Base-by-base conservation (phyloP, 2,888 invertebrate species). In the Hyposoter dolosus region DNA sequence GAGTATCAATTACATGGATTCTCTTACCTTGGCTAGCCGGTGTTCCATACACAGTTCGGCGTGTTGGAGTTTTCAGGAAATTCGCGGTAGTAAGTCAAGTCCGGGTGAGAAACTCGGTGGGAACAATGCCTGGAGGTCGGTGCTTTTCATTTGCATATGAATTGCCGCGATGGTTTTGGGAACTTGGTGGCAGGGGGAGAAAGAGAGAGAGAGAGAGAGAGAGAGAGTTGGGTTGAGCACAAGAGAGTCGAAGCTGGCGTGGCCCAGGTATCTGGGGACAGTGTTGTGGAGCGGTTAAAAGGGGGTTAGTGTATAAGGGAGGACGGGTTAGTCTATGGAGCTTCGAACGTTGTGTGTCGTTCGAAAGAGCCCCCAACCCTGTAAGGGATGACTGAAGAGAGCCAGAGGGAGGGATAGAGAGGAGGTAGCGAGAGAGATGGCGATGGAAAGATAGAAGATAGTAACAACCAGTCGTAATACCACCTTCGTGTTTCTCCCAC, bases 121-220 rank as follows among this genome's bases (percentile, higher is more conserved):
- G 93, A 93, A 93, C 93, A 93, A 93, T 93, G 91, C 90, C 90
- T 89, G 87, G 89, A 90, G 92, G 91, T 90, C 90, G 91, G 88
- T 88, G 91, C 92, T 92, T 92, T 92, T 89, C 92, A 94, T 94
- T 93, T 94, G 93, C 93, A 94, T 94, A 93, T 93, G 93, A 94
- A 94, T 94, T 91, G 93, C 88, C 86, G 90, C 87, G 90, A 88
- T 87, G 88, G 72, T 79, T 85, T 85, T 60, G 81, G 60, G 28
- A 72, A 71, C 76, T 68, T 56, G 69, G 56, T 47, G 66, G 35
- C 80, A 35, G 43, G 72, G 50, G 35, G 35, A 35, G 35, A 35
- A 4, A 35, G 35, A 35, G 35, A 4, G 6, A 35, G 35, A 35
- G 35, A 35, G 35, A 35, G 6, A 35, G 35, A 35, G 35, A 72